Percentiles rank a stretch among this genome's conserved stretches.
Evolutionary conservation across 2,113 vertebrate species (phyloP).

Genomic region (Anser cygnoides): DNA sequence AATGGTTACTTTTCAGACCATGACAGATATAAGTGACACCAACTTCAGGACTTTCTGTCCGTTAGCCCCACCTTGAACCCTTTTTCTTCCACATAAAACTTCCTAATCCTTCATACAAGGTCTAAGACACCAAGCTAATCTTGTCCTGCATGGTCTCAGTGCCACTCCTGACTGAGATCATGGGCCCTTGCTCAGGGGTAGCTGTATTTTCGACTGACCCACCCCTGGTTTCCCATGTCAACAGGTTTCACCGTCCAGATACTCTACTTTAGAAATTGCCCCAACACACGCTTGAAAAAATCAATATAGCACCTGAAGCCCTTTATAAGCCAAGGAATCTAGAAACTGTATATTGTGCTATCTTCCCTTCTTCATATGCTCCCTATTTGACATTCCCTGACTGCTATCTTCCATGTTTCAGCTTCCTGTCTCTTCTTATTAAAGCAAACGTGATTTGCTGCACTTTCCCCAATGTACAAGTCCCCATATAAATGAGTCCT

Average conservation of each 20-base stretch:
- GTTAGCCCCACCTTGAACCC: neutral
- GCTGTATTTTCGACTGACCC: neutral
- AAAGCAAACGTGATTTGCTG: neutral
- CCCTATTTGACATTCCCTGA: neutral
- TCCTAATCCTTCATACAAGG: neutral
- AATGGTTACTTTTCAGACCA: neutral
- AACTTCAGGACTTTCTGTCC: neutral
- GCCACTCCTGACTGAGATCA: neutral
- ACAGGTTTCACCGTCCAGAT: neutral
- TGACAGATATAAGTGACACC: neutral
- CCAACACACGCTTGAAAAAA: neutral
- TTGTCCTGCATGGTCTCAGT: neutral
- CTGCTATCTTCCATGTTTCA: neutral
- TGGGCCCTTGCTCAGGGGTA: neutral
- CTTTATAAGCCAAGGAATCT: neutral
- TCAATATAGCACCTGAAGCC: neutral
- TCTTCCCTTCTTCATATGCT: neutral
- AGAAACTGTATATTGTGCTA: neutral
- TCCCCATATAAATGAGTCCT: neutral
- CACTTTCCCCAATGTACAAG: neutral
- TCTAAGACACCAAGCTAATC: rapidly evolving
- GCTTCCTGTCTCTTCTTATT: neutral
- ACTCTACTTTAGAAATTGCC: neutral
- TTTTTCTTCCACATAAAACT: neutral
- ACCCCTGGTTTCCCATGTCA: neutral